phyloP scores from a whole-genome alignment of 2,113 vertebrate genomes.

The Petromus typicus region DNA sequence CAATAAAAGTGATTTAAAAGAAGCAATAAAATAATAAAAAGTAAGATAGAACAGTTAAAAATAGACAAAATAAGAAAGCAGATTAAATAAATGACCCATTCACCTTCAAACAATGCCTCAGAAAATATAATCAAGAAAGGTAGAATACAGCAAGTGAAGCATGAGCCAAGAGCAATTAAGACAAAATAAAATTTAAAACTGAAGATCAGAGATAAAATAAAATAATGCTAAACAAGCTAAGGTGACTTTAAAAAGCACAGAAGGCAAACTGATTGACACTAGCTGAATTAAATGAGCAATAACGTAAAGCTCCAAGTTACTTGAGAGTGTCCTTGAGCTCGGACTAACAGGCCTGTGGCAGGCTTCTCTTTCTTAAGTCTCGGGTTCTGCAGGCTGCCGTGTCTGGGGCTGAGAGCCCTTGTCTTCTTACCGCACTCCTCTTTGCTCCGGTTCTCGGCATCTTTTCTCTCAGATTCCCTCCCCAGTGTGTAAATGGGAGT shows the following conservation, averaged over 20 bases:
- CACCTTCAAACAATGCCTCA: neutral
- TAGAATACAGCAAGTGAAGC: neutral
- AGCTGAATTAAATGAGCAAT: conserved; percentile 23
- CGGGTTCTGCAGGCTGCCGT: neutral
- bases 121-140: neutral
- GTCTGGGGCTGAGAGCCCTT: neutral
- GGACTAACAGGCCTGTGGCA: neutral
- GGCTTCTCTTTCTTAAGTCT: neutral
- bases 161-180: conserved; percentile 15
- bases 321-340: neutral
- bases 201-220: conserved; percentile 56
- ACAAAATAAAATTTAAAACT: conserved; percentile 60
- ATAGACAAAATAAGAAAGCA: conserved; percentile 41
- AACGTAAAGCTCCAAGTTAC: conserved; percentile 1
- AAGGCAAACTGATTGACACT: conserved; percentile 4
- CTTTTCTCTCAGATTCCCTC: neutral
- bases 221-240: conserved; percentile 46
- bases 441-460: neutral
- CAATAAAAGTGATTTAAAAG: neutral
- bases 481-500: neutral
- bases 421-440: neutral
- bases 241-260: neutral
- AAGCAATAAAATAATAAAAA: neutral
- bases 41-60: neutral
- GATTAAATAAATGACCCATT: neutral